Evolutionary conservation across 1,140 invertebrate species (phyloP).

Genomic region (Trachymyrmex septentrionalis): DNA sequence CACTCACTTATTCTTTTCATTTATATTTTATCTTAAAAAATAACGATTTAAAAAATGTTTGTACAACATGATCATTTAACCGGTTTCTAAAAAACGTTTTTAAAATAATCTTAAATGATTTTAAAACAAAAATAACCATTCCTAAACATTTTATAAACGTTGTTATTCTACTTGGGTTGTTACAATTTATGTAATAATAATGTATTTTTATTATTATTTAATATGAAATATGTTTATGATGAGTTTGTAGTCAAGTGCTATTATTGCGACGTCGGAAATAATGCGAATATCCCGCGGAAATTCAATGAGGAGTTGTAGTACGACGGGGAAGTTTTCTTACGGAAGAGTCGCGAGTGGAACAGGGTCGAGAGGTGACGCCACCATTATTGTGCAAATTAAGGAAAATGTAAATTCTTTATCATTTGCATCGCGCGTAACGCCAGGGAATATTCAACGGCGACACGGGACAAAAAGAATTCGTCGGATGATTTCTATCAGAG

Average conservation of each 20-base stretch:
- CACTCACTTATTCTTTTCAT: too few relatives aligned
- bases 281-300: constrained; percentile 36
- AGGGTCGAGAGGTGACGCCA: constrained; percentile 43
- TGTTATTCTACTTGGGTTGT: not conserved
- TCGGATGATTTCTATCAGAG: constrained; percentile 57
- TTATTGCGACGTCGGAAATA: not conserved
- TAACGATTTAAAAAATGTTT: too few relatives aligned
- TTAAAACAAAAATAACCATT: too few relatives aligned
- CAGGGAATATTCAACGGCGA: constrained; percentile 72
- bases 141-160: too few relatives aligned
- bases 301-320: constrained; percentile 13
- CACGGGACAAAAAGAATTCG: constrained; percentile 57
- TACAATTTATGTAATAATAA: not conserved
- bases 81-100: too few relatives aligned
- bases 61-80: too few relatives aligned
- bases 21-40: too few relatives aligned
- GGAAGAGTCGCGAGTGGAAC: constrained; percentile 35
- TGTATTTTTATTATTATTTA: not conserved
- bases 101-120: too few relatives aligned
- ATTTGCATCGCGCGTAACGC: constrained; percentile 78
- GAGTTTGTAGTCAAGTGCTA: not conserved
- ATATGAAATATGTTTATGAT: constrained; percentile 8
- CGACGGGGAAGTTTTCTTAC: constrained; percentile 30
- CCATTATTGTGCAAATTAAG: constrained; percentile 80
- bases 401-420: constrained; percentile 79